Evolutionary conservation across 2,797 vertebrate genomes (phyloP).

Genomic region (Momotus momota): DNA sequence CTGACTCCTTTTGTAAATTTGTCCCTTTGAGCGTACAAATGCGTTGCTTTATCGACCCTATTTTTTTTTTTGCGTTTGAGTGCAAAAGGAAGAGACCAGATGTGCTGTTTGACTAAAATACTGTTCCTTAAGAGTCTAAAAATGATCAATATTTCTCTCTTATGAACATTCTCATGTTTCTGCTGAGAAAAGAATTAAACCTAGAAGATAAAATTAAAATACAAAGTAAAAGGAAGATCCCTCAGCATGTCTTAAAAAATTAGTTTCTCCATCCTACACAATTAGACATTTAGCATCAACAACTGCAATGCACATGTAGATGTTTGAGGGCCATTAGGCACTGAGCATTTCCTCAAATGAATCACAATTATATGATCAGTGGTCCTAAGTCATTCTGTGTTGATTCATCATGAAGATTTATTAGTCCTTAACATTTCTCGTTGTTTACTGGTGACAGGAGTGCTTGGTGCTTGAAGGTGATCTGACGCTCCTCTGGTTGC

Average conservation of each 20-base stretch:
- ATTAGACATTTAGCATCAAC: background rate
- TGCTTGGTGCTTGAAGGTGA: conserved; percentile 6
- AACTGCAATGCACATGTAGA: background rate
- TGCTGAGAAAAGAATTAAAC: background rate
- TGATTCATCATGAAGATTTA: conserved; percentile 27
- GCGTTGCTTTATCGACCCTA: background rate
- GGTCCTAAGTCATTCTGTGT: background rate
- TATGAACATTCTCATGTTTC: background rate
- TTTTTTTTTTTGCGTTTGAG: background rate
- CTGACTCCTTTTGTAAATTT: background rate
- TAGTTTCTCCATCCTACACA: background rate
- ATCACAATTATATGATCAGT: background rate
- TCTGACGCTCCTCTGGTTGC: background rate
- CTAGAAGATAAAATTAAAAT: background rate
- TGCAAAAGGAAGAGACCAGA: background rate
- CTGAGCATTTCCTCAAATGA: conserved; percentile 21
- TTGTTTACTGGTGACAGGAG: conserved; percentile 1
- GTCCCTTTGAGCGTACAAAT: background rate
- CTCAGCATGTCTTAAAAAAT: background rate
- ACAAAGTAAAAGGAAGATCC: background rate
- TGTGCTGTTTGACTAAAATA: background rate
- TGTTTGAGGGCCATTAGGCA: conserved; percentile 28
- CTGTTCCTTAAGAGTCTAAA: background rate
- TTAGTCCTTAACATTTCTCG: conserved; percentile 32
- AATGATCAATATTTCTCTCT: background rate